phyloP scores from a whole-genome alignment of 30 jellyfish, hydroid and myxozoan genomes.

The Aurelia aurita region DNA sequence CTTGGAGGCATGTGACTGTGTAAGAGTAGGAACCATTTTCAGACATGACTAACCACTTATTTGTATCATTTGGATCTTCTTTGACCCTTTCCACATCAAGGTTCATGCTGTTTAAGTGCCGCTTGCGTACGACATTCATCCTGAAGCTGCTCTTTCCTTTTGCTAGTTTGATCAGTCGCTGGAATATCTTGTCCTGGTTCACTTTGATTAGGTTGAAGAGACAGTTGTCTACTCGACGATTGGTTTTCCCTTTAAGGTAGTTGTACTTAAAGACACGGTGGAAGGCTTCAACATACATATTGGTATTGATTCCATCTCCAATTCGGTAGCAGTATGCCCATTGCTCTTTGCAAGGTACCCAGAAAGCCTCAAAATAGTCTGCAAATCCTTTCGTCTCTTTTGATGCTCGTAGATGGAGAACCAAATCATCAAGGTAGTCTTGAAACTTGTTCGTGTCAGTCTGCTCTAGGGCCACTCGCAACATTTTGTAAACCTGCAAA shows the following conservation, averaged over 20 bases:
- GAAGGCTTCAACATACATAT: constrained; percentile 34
- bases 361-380: constrained; percentile 16
- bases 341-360: constrained; percentile 15
- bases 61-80: constrained; percentile 6
- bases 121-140: neutral
- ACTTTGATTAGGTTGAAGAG: constrained; percentile 16
- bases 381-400: constrained; percentile 39
- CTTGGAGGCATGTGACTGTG: constrained; percentile 20
- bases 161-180: constrained; percentile 32
- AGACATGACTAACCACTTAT: constrained; percentile 12
- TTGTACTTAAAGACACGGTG: constrained; percentile 45
- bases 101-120: constrained; percentile 22
- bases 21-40: constrained; percentile 9
- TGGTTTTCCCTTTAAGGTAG: constrained; percentile 27
- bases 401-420: constrained; percentile 3
- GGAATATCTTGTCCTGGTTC: constrained; percentile 14
- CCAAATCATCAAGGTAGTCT: constrained; percentile 2
- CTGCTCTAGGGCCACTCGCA: constrained; percentile 38
- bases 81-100: neutral
- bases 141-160: constrained; percentile 29
- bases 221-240: constrained; percentile 31
- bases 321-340: constrained; percentile 23
- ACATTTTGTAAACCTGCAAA: constrained; percentile 10
- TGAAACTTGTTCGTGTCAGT: constrained; percentile 15
- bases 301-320: constrained; percentile 36